Evolutionary conservation across 2,797 vertebrate genomes (phyloP).

Genomic region (Apogon talboti): DNA sequence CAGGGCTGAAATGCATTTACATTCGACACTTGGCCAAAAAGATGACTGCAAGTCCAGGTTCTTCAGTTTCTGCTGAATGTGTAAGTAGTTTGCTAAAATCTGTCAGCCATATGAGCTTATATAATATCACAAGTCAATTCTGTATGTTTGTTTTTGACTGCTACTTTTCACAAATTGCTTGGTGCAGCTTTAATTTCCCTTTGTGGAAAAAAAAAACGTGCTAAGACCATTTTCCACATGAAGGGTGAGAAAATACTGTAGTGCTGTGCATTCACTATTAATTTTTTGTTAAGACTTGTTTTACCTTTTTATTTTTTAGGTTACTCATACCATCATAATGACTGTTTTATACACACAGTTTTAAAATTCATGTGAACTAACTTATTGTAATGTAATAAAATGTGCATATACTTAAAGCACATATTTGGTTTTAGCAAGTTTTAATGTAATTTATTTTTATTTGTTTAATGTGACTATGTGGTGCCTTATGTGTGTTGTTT

Average conservation of each 20-base stretch:
- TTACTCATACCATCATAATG: slow-evolving; percentile 46
- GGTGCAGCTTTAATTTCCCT: slow-evolving; percentile 71
- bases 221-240: slow-evolving; percentile 44
- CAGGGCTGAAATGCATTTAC: slow-evolving; percentile 73
- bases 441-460: slow-evolving; percentile 39
- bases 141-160: slow-evolving; percentile 23
- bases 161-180: slow-evolving; percentile 58
- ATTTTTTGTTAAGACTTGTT: slow-evolving; percentile 23
- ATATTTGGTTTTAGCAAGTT: slow-evolving; percentile 55
- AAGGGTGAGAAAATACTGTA: background rate
- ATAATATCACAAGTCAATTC: slow-evolving; percentile 12
- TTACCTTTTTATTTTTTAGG: slow-evolving; percentile 7
- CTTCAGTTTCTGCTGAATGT: slow-evolving; percentile 79
- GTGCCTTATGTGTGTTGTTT: slow-evolving; percentile 24
- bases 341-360: slow-evolving; percentile 39
- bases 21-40: slow-evolving; percentile 75
- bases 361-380: slow-evolving; percentile 53
- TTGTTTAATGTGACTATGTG: slow-evolving; percentile 33
- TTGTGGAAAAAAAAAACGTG: slow-evolving; percentile 27
- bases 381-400: slow-evolving; percentile 21
- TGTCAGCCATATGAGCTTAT: slow-evolving; percentile 55
- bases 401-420: slow-evolving; percentile 22
- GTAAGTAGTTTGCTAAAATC: slow-evolving; percentile 78
- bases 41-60: slow-evolving; percentile 79
- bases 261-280: slow-evolving; percentile 25